phyloP scores from a whole-genome alignment of 2,888 invertebrate species.

The Melolontha melolontha region DNA sequence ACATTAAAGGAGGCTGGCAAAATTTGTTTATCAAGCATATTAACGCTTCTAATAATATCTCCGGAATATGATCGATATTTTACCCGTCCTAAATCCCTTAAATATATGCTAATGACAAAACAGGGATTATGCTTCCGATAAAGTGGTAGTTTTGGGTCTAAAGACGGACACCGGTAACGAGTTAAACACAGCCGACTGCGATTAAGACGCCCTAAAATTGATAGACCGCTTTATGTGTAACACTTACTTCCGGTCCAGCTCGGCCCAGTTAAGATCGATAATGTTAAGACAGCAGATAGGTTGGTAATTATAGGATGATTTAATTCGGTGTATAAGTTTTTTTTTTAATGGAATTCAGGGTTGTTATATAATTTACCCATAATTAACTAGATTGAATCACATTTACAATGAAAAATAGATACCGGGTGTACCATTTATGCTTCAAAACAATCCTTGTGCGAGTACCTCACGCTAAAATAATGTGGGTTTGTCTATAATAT shows the following conservation, averaged over 20 bases:
- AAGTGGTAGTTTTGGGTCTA: constrained; percentile 4
- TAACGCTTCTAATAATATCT: constrained; percentile 9
- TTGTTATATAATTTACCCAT: too few relatives aligned
- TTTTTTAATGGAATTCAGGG: too few relatives aligned
- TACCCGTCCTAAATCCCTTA: constrained; percentile 10
- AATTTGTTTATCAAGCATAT: too few relatives aligned
- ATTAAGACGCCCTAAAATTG: constrained; percentile 13
- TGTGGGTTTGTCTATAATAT: too few relatives aligned
- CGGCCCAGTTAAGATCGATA: constrained; percentile 1
- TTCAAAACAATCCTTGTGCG: too few relatives aligned
- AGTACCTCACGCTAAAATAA: too few relatives aligned
- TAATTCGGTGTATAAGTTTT: too few relatives aligned
- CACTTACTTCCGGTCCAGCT: constrained; percentile 13
- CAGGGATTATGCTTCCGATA: constrained; percentile 6
- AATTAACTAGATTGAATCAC: too few relatives aligned
- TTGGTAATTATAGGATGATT: too few relatives aligned
- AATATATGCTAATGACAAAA: constrained; percentile 17
- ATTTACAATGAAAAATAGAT: too few relatives aligned
- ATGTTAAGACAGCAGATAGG: background rate
- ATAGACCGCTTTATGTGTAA: constrained; percentile 13
- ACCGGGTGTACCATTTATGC: too few relatives aligned
- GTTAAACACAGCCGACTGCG: constrained; percentile 1
- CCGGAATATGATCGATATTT: background rate
- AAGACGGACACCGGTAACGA: constrained; percentile 7
- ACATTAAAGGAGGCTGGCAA: too few relatives aligned